Evolutionary conservation across 1,140 invertebrate genomes (phyloP), one percentile per base, ranked within the genome.

Genomic region (Platyscapa corneri): DNA sequence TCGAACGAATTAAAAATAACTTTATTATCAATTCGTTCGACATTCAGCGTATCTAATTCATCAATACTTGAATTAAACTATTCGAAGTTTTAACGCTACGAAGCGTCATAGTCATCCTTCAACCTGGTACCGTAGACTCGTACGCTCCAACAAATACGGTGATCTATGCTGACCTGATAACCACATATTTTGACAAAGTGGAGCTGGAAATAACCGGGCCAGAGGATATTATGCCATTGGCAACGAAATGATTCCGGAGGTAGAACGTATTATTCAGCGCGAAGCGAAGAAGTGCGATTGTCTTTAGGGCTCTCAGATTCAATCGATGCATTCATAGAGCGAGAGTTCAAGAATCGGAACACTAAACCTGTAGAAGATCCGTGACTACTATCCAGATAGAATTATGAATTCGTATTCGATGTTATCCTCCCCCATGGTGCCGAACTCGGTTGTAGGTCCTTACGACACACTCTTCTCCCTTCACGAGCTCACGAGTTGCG

Each of bases 371-470:
- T 96, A 91, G 8, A 96, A 95, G 89, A 95, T 96, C 34, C 90
- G 95, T 83, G 96, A 96, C 87, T 95, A 96, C 89, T 96, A 96
- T 88, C 95, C 96, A 5, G 96, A 97, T 89, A 91, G 96, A 83
- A 97, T 97, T 86, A 96, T 97, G 94, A 96, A 96, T 89, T 97
- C 97, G 0, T 98, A 97, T 91, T 96, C 95, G 85, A 96, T 98
- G 53, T 95, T 97, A n/a, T 97, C 97, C 6, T 97, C 96, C 0
- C 96, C 96, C 0, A 97, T 90, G 87, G 96, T 97, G 78, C 96
- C 95, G 0, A 95, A 97, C 88, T 96, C 96, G 0, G 96, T 97
- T 0, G 96, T 97, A 0, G 96, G 97, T 87, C 96, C 96, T 1
- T 97, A 97, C 92, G 97, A 97, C 90, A 96, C 96, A 3, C 96